A percentile compares a stretch with the other conserved stretches of the same genome.
phyloP scores from a whole-genome alignment of 2,113 vertebrate genomes.

The Toxotes jaculatrix region DNA sequence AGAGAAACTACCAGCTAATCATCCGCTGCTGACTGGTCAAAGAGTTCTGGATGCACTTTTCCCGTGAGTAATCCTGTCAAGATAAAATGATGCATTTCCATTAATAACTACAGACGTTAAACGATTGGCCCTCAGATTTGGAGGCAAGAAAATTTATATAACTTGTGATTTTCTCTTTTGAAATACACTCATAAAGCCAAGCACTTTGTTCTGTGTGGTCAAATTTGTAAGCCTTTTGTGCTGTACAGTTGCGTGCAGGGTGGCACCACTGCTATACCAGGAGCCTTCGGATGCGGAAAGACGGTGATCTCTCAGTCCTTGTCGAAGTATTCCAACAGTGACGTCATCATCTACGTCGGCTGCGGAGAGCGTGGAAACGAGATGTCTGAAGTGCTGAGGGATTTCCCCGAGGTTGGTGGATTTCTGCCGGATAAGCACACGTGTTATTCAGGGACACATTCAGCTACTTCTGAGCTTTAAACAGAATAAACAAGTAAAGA shows the following conservation, averaged over 20 bases:
- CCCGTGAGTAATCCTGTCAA: constrained; percentile 86
- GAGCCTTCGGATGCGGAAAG: constrained; percentile 98
- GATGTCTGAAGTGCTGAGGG: constrained; percentile 98
- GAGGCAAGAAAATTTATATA: background rate
- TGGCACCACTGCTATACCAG: constrained; percentile 96
- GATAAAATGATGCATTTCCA: background rate
- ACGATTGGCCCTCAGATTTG: background rate
- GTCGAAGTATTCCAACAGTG: constrained; percentile 98
- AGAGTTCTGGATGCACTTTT: constrained; percentile 96
- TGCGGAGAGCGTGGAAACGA: constrained; percentile 98
- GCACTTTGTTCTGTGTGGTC: background rate
- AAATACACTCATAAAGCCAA: no score
- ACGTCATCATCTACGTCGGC: constrained; percentile 97
- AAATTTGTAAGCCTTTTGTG: background rate
- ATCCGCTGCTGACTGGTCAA: constrained; percentile 95
- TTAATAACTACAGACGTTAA: background rate
- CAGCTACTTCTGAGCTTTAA: background rate
- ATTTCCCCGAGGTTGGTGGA: constrained; percentile 95
- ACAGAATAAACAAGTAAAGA: background rate
- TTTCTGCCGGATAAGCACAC: background rate
- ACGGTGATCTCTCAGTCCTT: constrained; percentile 98
- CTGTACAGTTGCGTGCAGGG: constrained; percentile 92
- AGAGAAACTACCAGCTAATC: constrained; percentile 96
- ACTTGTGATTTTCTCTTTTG: no score
- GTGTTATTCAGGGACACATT: background rate